Base-by-base conservation (phyloP, 2,888 invertebrate genomes). In the Macaria liturata region DNA sequence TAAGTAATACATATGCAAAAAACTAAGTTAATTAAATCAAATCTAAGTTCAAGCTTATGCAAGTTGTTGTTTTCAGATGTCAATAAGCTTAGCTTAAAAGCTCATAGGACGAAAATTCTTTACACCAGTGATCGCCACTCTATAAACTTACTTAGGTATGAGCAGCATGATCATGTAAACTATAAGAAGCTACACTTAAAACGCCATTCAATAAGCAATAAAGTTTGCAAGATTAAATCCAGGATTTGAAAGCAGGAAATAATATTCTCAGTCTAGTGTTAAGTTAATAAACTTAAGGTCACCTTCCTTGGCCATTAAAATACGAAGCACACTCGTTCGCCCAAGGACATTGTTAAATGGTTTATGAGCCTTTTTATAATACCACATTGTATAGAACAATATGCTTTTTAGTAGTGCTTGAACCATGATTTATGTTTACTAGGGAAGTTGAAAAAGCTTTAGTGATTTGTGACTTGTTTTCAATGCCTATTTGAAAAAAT, bases 381-480 rank as follows among this genome's bases (percentile, higher is more conserved):
- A 42, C 51, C 55, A 55, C 49, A 43, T 55, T 52, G 51, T 50
- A 50, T 34, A 50, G 50, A 55, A 59, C 52, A 59, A 59, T 55
- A 46, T 34, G 32, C 59, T 48, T 59, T 51, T 54, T 49, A 59
- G 30, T 49, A n/a, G 32, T 49, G n/a, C 46, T 58, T 32, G 32
- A 20, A 42, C 9, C 32, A 43, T 50, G 42, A 46, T 50, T 56
- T 50, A 50, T 42, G 31, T 5, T 30, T 9, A 40, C 40, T 9
- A 40, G 31, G 6, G n/a, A 20, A 45, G 30, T 45, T 45, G 45
- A 30, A 30, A 45, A 45, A 4, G 34, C 34, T 37, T 37, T 37
- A 37, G 5, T 37, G 7, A 7, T 20, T 20, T 20, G 20, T 20
- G 20, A 20, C 20, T 20, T 20, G 20, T 20, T 20, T 20, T 20